These are phyloP conservation scores for Adelphocoris suturalis DNA, from an alignment of 2,888 invertebrate species.

Conservation along the genomic window DNA sequence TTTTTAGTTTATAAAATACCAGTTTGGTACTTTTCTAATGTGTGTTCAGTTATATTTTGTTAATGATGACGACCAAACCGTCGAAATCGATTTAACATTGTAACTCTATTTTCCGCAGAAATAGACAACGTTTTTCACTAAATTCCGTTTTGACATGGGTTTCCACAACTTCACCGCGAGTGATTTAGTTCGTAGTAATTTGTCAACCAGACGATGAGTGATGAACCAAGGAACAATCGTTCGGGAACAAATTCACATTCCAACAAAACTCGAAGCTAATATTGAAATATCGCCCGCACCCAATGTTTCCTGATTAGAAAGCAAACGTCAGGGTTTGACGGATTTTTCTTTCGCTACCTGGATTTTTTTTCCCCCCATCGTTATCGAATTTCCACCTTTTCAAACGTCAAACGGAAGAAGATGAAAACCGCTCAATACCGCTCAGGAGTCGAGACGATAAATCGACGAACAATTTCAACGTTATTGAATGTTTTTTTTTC, in stretches of 20 bases:
- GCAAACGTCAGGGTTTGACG: neutral
- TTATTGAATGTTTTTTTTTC: neutral
- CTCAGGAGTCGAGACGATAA: neutral
- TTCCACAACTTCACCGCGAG: too few species aligned
- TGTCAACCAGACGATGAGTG: too few species aligned
- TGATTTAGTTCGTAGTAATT: too few species aligned
- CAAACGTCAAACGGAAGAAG: conserved; percentile 16
- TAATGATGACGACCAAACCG: too few species aligned
- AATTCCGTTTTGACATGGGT: too few species aligned
- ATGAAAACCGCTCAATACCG: conserved; percentile 11
- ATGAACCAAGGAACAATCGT: neutral
- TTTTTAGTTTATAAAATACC: too few species aligned
- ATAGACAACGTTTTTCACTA: too few species aligned
- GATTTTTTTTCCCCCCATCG: neutral
- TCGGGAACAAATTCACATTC: neutral
- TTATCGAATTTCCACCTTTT: neutral
- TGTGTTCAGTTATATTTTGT: too few species aligned
- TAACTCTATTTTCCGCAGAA: too few species aligned
- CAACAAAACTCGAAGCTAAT: neutral
- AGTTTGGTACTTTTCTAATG: too few species aligned
- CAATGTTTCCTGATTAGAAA: neutral
- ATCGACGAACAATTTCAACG: neutral
- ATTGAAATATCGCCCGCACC: neutral
- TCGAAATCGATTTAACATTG: too few species aligned
- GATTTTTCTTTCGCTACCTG: neutral